phyloP scores from a whole-genome alignment of 2,113 vertebrate genomes.

The Arenaria interpres region DNA sequence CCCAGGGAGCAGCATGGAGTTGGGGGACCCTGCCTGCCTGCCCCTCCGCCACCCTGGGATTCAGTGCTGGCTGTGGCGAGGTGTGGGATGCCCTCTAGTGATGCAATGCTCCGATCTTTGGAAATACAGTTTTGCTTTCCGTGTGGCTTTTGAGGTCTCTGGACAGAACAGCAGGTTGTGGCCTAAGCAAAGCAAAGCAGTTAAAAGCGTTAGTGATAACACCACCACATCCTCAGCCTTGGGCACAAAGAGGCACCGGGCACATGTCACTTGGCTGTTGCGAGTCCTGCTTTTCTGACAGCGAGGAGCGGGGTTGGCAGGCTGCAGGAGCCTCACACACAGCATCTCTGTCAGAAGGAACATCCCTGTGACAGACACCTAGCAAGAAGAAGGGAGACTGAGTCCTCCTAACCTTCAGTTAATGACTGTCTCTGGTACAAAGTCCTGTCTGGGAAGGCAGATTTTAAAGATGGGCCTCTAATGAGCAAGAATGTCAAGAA shows the following conservation, averaged over 20 bases:
- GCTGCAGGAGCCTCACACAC: background rate
- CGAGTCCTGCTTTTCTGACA: background rate
- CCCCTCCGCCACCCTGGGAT: background rate
- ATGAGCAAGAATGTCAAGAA: background rate
- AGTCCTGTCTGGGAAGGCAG: background rate
- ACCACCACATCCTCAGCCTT: background rate
- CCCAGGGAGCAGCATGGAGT: background rate
- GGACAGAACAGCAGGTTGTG: background rate
- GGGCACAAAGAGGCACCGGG: background rate
- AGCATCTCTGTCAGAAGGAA: background rate
- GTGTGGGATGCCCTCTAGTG: conserved; percentile 22
- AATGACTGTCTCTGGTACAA: background rate
- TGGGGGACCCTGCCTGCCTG: background rate
- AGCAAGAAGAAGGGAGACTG: background rate
- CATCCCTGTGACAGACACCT: background rate
- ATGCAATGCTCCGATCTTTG: background rate
- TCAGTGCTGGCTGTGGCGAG: background rate
- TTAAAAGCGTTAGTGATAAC: background rate
- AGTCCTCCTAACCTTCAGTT: background rate
- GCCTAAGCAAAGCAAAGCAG: background rate
- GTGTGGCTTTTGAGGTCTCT: background rate
- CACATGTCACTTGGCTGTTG: background rate
- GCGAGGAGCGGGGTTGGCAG: fast-evolving
- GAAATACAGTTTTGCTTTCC: background rate
- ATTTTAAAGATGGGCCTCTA: background rate